These are phyloP conservation scores for Aphyosemion australe DNA, from an alignment of 2,113 vertebrate species.

Conservation along the genomic window DNA sequence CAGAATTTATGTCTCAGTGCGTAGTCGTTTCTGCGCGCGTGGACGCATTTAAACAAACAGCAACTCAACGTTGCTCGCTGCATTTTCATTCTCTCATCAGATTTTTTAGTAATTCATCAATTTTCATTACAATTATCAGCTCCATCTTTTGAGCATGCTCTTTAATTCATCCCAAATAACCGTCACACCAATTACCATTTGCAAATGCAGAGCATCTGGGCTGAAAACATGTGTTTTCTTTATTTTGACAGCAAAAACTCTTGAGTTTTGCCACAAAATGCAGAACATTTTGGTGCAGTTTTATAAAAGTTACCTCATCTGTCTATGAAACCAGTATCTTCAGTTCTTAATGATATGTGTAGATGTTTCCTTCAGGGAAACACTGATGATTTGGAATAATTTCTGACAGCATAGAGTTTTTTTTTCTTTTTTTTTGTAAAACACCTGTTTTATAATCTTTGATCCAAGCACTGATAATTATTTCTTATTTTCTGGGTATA, in stretches of 20 bases:
- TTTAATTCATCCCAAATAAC: not conserved
- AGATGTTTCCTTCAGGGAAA: not conserved
- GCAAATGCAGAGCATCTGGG: not conserved
- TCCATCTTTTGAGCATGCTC: not conserved
- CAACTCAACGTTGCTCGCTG: not conserved
- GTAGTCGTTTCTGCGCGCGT: conserved; percentile 14
- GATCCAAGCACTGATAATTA: not conserved
- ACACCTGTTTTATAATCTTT: not conserved
- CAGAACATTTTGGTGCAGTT: not conserved
- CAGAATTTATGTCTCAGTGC: conserved; percentile 10
- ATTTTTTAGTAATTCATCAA: not conserved
- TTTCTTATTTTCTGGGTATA: not conserved
- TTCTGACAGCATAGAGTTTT: no score
- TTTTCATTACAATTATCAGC: not conserved
- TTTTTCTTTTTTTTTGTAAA: not conserved
- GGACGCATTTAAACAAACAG: conserved; percentile 14
- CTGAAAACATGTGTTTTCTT: conserved; percentile 6
- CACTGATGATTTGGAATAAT: no score
- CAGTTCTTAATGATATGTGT: not conserved
- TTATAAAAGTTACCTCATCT: not conserved
- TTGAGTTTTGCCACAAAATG: not conserved
- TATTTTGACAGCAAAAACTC: not conserved
- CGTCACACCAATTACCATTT: not conserved
- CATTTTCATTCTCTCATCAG: conserved; percentile 4
- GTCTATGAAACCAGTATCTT: no score